Conservation (phyloP, 2,888 invertebrate species). For the Tanypteryx hageni region DNA sequence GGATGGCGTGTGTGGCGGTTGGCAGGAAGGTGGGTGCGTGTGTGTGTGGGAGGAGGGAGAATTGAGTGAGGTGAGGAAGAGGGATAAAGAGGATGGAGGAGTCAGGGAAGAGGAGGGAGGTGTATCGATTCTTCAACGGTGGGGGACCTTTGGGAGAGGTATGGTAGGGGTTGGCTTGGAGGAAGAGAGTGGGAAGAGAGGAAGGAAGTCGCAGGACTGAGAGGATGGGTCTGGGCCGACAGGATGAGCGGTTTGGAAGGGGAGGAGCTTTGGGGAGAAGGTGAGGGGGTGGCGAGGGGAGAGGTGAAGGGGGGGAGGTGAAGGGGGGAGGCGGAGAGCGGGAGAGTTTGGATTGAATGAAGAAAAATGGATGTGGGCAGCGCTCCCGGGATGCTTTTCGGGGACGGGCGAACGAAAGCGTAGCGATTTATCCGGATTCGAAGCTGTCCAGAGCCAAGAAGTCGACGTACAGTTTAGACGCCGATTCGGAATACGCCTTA, state of each 20-base stretch:
- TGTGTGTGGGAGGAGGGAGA: not conserved
- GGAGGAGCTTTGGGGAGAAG: slow-evolving; percentile 36
- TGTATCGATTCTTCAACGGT: slow-evolving; percentile 28
- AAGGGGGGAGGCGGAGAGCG: slow-evolving; percentile 71
- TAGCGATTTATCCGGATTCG: not conserved
- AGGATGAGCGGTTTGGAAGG: slow-evolving; percentile 67
- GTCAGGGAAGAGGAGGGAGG: not conserved
- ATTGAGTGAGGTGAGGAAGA: not conserved
- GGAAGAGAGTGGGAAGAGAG: slow-evolving; percentile 36
- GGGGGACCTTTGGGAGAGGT: not conserved
- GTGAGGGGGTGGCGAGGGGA: slow-evolving; percentile 65
- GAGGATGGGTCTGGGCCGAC: slow-evolving; percentile 68
- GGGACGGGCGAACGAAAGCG: not conserved
- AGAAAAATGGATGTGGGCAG: not conserved
- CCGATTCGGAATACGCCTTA: too few relatives aligned
- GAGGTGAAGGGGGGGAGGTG: slow-evolving; percentile 63
- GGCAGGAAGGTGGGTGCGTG: slow-evolving; percentile 39
- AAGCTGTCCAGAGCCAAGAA: not conserved
- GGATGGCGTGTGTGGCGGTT: slow-evolving; percentile 42
- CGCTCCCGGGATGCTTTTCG: not conserved
- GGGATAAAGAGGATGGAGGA: not conserved
- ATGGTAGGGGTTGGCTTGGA: slow-evolving; percentile 25
- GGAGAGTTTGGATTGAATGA: slow-evolving; percentile 69
- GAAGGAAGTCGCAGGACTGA: slow-evolving; percentile 23
- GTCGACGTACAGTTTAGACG: too few relatives aligned